Evolutionary conservation across 2,888 invertebrate species (phyloP), one percentile per base, ranked within the genome.

Genomic region (Heliconius aoede): DNA sequence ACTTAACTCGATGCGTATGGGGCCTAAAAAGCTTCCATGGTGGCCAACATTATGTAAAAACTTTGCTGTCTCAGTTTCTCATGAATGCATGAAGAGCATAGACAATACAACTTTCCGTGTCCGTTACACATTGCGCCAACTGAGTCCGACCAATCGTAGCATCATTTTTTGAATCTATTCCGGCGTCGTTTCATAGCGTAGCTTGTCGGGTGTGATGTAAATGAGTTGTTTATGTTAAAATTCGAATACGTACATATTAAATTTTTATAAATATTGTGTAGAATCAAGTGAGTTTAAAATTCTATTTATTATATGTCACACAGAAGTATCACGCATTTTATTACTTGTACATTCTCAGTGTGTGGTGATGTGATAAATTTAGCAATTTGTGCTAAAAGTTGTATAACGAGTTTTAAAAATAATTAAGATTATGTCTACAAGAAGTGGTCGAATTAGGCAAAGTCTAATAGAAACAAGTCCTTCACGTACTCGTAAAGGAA

Each of bases 291-390:
- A 55, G 55, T 67, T 71, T 72, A 55, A 46, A 51, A 15, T 30
- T 55, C 30, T 75, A 30, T 74, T 81, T 76, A 78, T n/a, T 68
- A 58, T 61, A 51, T 67, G 36, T 78, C 51, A 82, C 80, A 84
- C 82, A 51, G 4, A 69, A 30, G 55, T 51, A 55, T 69, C 30
- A 28, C 15, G 30, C 30, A 4, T 51, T 68, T 32, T 55, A 28
- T 69, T 69, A 30, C 4, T n/a, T 32, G 24, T 32, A 55, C 3
- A n/a, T 69, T 82, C 82, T 72, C 78, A 46, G 89, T 86, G 91
- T 91, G 91, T 90, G 91, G 90, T 88, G 86, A 80, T 76, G 86
- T 86, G 86, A 84, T 91, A 91, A 91, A 87, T 90, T 86, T 91
- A 90, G 90, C 87, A 83, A 80, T 82, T 80, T 78, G 60, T 76